Conservation (phyloP, 2,888 invertebrate species). For the Galeruca laticollis region DNA sequence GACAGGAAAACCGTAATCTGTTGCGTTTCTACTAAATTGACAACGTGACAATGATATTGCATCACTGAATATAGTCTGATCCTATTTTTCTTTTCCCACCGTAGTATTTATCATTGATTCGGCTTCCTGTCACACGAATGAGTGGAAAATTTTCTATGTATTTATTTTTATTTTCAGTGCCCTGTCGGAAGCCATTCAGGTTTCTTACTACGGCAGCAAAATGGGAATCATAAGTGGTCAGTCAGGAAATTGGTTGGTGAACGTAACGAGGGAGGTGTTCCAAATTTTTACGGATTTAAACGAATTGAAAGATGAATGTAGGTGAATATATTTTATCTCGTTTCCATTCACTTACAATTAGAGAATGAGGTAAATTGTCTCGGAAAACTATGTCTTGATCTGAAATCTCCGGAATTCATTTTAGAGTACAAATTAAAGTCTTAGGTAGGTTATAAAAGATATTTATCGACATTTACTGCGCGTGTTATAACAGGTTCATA, state of each 20-base stretch:
- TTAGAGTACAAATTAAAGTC: no score
- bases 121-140: not conserved
- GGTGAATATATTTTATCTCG: constrained; percentile 52
- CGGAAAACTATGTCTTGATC: no score
- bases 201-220: constrained; percentile 72
- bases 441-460: no score
- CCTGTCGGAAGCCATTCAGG: constrained; percentile 71
- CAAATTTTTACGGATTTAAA: constrained; percentile 63
- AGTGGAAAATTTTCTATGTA: not conserved
- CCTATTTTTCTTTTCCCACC: no score
- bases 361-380: not conserved
- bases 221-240: constrained; percentile 75
- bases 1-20: no score
- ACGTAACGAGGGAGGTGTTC: constrained; percentile 71
- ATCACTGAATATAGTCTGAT: no score
- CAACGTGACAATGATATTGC: no score
- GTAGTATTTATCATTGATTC: no score
- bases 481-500: no score
- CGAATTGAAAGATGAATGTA: constrained; percentile 67
- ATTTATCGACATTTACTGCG: no score
- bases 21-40: no score
- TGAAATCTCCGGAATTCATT: no score
- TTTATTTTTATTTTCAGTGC: constrained; percentile 54
- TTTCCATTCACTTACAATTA: not conserved
- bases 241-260: constrained; percentile 73